Evolutionary conservation across 2,888 invertebrate genomes (phyloP).

Genomic region (Drosophila helvetica): DNA sequence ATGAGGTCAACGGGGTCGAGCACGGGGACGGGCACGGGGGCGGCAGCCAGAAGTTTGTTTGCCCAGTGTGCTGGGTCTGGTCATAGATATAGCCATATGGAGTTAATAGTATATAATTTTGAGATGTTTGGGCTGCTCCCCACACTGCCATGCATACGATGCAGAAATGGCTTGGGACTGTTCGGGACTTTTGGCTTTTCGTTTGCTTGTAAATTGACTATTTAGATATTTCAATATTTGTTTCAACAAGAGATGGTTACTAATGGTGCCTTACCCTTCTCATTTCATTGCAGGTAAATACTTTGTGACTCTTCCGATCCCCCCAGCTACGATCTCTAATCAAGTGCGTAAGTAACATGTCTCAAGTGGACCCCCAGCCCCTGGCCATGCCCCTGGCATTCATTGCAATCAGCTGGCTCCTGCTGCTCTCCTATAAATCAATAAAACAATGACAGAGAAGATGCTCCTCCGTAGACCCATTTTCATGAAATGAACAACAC

Average conservation of each 20-base stretch:
- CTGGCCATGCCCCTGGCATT: constrained; percentile 17
- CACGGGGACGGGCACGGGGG: neutral
- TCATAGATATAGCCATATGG: constrained; percentile 41
- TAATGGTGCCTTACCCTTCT: neutral
- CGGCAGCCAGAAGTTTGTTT: constrained; percentile 9
- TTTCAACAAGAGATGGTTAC: neutral
- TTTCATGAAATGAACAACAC: constrained; percentile 22
- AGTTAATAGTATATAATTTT: constrained; percentile 32
- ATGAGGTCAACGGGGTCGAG: neutral
- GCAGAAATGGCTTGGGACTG: too few relatives aligned
- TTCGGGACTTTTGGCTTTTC: neutral
- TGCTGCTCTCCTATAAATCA: constrained; percentile 64
- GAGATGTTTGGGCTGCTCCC: neutral
- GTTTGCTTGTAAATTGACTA: too few relatives aligned
- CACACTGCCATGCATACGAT: neutral
- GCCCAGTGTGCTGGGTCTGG: constrained; percentile 13
- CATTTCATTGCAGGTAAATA: constrained; percentile 59
- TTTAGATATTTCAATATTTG: neutral
- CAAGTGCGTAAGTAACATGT: constrained; percentile 42
- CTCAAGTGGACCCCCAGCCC: constrained; percentile 4
- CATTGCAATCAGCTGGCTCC: constrained; percentile 37
- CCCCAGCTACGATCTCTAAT: neutral
- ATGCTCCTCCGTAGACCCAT: constrained; percentile 21
- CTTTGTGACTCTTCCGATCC: neutral
- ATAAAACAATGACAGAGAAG: constrained; percentile 63